Evolutionary conservation across 2,797 vertebrate species (phyloP).

Genomic region (Argyrosomus regius): DNA sequence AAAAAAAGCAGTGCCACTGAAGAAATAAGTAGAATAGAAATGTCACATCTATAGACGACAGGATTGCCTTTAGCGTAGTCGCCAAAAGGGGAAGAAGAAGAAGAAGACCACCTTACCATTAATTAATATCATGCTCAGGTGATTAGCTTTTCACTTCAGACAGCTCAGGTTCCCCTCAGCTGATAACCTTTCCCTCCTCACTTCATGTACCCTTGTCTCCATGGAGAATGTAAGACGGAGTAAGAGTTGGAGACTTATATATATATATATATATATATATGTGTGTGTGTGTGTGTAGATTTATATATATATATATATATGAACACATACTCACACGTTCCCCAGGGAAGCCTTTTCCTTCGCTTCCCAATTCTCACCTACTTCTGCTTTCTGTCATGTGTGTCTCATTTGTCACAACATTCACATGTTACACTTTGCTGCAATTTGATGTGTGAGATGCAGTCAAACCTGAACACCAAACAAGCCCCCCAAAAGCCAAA

Average conservation of each 20-base stretch:
- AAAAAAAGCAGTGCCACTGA: not conserved
- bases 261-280: too few species aligned
- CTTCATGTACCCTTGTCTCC: slow-evolving; percentile 22
- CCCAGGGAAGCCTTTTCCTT: slow-evolving; percentile 75
- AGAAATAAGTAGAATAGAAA: not conserved
- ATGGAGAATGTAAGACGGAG: slow-evolving; percentile 31
- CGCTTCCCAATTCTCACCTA: slow-evolving; percentile 86
- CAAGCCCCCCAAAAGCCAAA: slow-evolving; percentile 48
- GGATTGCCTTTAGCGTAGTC: not conserved
- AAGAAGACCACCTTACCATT: not conserved
- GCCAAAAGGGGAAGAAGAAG: not conserved
- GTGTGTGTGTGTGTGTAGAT: not conserved
- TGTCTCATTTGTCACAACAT: slow-evolving; percentile 85
- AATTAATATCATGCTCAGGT: slow-evolving; percentile 7
- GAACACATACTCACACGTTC: slow-evolving; percentile 49
- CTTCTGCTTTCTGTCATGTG: slow-evolving; percentile 80
- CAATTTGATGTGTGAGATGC: slow-evolving; percentile 88
- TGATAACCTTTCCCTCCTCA: slow-evolving; percentile 11
- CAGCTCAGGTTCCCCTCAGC: slow-evolving; percentile 3
- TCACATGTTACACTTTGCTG: slow-evolving; percentile 86
- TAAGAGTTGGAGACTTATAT: slow-evolving; percentile 28
- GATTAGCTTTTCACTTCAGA: slow-evolving; percentile 31
- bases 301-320: slow-evolving; percentile 38
- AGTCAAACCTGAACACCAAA: slow-evolving; percentile 73
- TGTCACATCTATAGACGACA: not conserved